Base-by-base conservation (phyloP, 2,797 vertebrate genomes). In the Melanotaenia boesemani region DNA sequence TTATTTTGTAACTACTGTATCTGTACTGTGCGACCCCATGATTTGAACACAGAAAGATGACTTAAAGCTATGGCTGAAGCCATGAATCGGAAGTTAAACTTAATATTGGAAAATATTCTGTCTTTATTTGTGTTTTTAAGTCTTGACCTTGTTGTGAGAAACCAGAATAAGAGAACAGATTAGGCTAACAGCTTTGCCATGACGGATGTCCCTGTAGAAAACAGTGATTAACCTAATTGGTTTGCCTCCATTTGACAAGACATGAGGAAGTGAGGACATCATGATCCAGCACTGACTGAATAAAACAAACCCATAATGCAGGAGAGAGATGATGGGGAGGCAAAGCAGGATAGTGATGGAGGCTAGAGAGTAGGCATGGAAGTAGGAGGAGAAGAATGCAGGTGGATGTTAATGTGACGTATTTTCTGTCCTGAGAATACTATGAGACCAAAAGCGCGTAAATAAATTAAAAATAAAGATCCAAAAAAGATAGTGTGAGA, bases 391-490 rank as follows among this genome's bases (percentile, higher is more conserved):
- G 12, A 39, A 57, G 41, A 41, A 48, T 16, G 63, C 9, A 41
- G 67, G 64, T 18, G 48, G 74, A 70, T 22, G 61, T 28, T 81
- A 34, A 72, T 39, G 58, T 79, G 69, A 83, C 5, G 0, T 24
- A 64, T 48, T 55, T 68, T 74, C 61, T 66, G 62, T 76, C 70
- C 72, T 44, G 71, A 59, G 76, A 90, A 85, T 73, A 74, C 67
- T 79, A 67, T 69, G 72, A 63, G 66, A 78, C 77, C 70, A 81
- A 80, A 83, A 83, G 69, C 2, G n/a, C 60, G 85, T 67, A 60
- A 26, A 76, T 80, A 39, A 58, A 84, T 82, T 28, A 63, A 57
- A 68, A 67, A 85, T 57, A 70, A 58, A 63, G 58, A 69, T 7
- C 36, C 0, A 60, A 52, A 59, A 74, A 37, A 55, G 26, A 56